Conservation (phyloP, 2,113 vertebrate species). For the Ameiurus melas region DNA sequence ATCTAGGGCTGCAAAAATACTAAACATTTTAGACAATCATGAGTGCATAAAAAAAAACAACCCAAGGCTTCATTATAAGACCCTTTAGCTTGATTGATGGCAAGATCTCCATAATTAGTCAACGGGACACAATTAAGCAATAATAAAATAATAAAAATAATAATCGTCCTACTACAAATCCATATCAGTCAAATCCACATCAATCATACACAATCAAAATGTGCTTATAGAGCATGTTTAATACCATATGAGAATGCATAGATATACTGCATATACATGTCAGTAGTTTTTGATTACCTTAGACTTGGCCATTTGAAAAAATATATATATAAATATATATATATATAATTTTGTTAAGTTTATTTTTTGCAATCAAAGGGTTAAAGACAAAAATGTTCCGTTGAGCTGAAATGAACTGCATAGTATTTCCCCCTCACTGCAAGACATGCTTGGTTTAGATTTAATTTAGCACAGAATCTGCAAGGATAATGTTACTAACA, state of each 20-base stretch:
- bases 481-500: background rate
- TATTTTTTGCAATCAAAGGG: too few species aligned
- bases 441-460: background rate
- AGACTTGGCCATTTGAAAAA: too few species aligned
- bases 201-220: background rate
- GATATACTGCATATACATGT: too few species aligned
- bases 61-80: background rate
- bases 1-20: background rate
- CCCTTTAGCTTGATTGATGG: background rate
- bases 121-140: background rate
- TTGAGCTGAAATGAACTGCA: too few species aligned
- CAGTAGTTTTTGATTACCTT: too few species aligned
- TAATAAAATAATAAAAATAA: background rate
- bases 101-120: background rate
- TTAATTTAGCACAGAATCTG: background rate
- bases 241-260: too few species aligned
- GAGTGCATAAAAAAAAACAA: background rate
- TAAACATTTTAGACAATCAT: background rate
- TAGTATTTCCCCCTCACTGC: background rate
- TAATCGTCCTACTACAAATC: background rate
- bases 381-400: too few species aligned
- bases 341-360: too few species aligned
- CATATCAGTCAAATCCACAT: background rate
- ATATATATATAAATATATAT: too few species aligned
- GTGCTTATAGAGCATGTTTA: background rate